A percentile compares a stretch with the other conserved stretches of the same genome.
These are phyloP conservation scores for Axis porcinus DNA, from an alignment of 2,113 vertebrate species.

Conservation along the genomic window DNA sequence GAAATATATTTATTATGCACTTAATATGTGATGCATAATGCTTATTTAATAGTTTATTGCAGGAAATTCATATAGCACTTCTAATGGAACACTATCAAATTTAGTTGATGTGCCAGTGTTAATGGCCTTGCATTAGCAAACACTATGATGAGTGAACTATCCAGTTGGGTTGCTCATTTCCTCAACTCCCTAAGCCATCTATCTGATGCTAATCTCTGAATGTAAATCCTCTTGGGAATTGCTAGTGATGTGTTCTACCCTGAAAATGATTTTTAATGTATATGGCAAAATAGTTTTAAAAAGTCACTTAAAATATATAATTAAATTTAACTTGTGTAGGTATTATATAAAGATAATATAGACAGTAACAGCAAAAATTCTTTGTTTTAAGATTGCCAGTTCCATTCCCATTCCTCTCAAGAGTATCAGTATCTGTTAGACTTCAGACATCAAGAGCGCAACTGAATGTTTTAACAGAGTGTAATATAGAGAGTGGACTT, in stretches of 20 bases:
- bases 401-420: background rate
- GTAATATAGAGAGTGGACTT: background rate
- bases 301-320: background rate
- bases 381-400: background rate
- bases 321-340: background rate
- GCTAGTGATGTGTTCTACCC: background rate
- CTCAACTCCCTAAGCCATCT: background rate
- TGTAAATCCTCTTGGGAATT: background rate
- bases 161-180: background rate
- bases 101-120: background rate
- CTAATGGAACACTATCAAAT: background rate
- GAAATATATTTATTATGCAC: background rate
- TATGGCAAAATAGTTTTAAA: background rate
- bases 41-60: background rate
- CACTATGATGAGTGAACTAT: background rate
- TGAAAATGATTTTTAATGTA: background rate
- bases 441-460: background rate
- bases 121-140: background rate
- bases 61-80: background rate
- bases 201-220: background rate
- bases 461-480: background rate
- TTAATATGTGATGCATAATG: background rate
- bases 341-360: background rate
- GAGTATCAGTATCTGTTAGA: background rate
- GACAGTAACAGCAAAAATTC: background rate